phyloP scores from a whole-genome alignment of 2,888 invertebrate species.

The Noctua fimbriata region DNA sequence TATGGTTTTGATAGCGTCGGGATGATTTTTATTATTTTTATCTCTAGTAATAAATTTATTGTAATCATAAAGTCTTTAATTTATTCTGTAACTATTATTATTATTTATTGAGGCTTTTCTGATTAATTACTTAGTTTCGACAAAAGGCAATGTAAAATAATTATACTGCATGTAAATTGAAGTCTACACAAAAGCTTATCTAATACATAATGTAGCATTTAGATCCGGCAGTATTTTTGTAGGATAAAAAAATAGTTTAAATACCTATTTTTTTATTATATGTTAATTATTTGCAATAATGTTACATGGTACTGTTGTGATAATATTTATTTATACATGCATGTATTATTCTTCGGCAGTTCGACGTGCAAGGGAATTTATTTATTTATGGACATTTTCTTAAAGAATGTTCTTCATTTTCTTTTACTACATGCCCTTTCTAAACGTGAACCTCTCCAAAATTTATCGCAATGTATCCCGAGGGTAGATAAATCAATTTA shows the following conservation, averaged over 20 bases:
- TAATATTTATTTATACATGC: constrained; percentile 1
- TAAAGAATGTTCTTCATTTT: not conserved
- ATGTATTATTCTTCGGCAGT: constrained; percentile 2
- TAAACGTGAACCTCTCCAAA: constrained; percentile 4
- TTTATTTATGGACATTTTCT: not conserved
- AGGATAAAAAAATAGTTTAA: not conserved
- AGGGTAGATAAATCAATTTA: constrained; percentile 44
- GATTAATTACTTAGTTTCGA: not conserved
- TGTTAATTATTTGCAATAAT: constrained; percentile 28
- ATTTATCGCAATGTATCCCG: constrained; percentile 14
- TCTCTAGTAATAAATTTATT: constrained; percentile 25
- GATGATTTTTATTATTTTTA: constrained; percentile 20
- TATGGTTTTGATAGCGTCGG: constrained; percentile 49
- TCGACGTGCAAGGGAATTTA: constrained; percentile 3
- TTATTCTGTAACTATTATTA: not conserved
- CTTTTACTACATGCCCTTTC: not conserved
- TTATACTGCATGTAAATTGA: constrained; percentile 25
- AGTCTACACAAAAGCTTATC: constrained; percentile 1
- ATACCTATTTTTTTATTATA: not conserved
- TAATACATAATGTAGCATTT: constrained; percentile 11
- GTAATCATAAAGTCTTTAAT: not conserved
- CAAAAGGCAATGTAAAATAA: not conserved
- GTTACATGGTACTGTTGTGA: constrained; percentile 4
- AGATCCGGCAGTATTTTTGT: not conserved
- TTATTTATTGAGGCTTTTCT: not conserved